Evolutionary conservation across 2,888 invertebrate genomes (phyloP).

Genomic region (Patella pellucida): DNA sequence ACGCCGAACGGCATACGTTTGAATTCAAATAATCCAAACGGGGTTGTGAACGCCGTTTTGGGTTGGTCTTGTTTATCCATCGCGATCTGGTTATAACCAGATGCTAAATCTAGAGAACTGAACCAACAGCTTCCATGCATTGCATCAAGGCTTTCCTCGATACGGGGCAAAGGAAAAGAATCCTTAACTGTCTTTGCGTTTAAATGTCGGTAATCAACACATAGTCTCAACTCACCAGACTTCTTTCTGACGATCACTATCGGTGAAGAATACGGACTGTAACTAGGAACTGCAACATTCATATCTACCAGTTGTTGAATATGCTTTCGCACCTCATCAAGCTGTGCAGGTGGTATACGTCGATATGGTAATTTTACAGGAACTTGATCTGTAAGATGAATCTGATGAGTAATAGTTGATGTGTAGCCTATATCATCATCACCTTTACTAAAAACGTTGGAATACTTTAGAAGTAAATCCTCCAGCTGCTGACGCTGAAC

Average conservation of each 20-base stretch:
- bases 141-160: slow-evolving; percentile 26
- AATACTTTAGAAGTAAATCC: too few species aligned
- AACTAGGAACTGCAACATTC: slow-evolving; percentile 30
- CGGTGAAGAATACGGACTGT: slow-evolving; percentile 37
- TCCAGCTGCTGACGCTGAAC: too few species aligned
- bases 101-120: too few species aligned
- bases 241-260: slow-evolving; percentile 34
- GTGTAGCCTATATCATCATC: too few species aligned
- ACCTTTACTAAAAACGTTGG: too few species aligned
- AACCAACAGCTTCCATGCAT: background rate
- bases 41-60: too few species aligned
- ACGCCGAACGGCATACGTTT: too few species aligned
- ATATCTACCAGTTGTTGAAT: slow-evolving; percentile 27
- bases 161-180: slow-evolving; percentile 22
- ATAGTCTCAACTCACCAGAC: slow-evolving; percentile 18
- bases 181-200: slow-evolving; percentile 20
- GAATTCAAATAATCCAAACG: too few species aligned
- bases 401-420: slow-evolving; percentile 18
- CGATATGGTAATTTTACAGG: slow-evolving; percentile 19
- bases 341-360: slow-evolving; percentile 23
- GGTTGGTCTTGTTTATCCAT: background rate
- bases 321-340: slow-evolving; percentile 22
- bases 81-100: too few species aligned
- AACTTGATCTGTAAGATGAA: slow-evolving; percentile 18
- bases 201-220: slow-evolving; percentile 14